Evolutionary conservation across 2,113 vertebrate genomes (phyloP), one percentile per base, ranked within the genome.

Genomic region (Carassius gibelio): DNA sequence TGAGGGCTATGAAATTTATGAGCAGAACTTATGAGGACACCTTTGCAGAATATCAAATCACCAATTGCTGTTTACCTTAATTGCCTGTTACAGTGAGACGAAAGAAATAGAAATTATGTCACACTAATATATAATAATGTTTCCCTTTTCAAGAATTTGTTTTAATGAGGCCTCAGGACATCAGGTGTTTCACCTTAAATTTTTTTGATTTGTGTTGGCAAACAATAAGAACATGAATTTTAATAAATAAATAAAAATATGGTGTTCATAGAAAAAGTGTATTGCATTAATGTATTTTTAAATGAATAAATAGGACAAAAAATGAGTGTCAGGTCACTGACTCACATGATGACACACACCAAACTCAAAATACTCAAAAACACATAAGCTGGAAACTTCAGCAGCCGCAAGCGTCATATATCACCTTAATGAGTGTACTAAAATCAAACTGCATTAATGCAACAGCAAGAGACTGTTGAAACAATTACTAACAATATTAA

Each of bases 401-500:
- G 13, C 36, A 30, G 59, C 78, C n/a, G 30, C 38, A 30, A 81
- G 48, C 14, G 17, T 80, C 55, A 80, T 80, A n/a, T 64, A 80
- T 66, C 59, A 66, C 5, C 62, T 52, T 81, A 36, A 66, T 52
- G 80, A 34, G 15, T 19, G 5, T 48, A 19, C 79, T 52, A 52
- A 34, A 81, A 81, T 68, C 23, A 45, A 34, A 34, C 23, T 34
- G 23, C 75, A 81, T 81, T 81, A 68, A 81, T 68, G 15, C 8
- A 81, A 68, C 42, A 71, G 75, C 19, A 36, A 64, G 61, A 82
- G 64, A 82, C 17, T 42, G 64, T 57, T 72, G 66, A 55, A 82
- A 42, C 66, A 69, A 57, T 57, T 57, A 82, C 66, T 23, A 72
- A 9, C 17, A 38, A 8, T 42, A 52, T 55, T 14, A 42, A 14